Evolutionary conservation across 2,888 invertebrate species (phyloP).

Genomic region (Lasius fuliginosus): DNA sequence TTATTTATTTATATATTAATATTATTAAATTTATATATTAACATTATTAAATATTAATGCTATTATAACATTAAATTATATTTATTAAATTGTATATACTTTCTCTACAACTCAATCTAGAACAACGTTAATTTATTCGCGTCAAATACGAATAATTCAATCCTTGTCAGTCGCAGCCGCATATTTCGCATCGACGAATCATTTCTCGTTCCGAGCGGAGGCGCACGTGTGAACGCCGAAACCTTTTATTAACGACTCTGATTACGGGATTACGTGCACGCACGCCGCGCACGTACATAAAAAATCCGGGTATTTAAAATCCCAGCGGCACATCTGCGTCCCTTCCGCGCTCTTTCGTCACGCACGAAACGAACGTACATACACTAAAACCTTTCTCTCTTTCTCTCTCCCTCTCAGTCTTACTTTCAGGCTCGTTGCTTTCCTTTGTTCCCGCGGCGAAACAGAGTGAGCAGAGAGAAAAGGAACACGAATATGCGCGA

Average conservation of each 20-base stretch:
- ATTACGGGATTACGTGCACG: conserved; percentile 42
- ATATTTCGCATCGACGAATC: neutral
- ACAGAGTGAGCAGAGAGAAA: conserved; percentile 16
- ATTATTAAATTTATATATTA: neutral
- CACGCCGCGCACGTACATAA: conserved; percentile 31
- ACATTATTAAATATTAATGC: neutral
- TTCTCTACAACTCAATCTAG: neutral
- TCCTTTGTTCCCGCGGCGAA: conserved; percentile 51
- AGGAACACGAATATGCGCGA: conserved; percentile 43
- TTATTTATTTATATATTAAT: no score
- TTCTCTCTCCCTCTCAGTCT: conserved; percentile 2
- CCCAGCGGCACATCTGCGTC: conserved; percentile 48
- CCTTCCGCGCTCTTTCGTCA: conserved; percentile 47
- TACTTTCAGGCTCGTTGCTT: conserved; percentile 53
- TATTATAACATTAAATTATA: neutral
- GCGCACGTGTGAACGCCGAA: conserved; percentile 39
- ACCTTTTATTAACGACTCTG: conserved; percentile 51
- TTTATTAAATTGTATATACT: neutral
- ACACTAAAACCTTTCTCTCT: conserved; percentile 8
- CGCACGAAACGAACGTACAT: conserved; percentile 46
- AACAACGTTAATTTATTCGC: neutral
- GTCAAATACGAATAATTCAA: neutral
- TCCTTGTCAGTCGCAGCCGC: neutral
- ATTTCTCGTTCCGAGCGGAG: neutral
- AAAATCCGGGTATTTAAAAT: conserved; percentile 28